A percentile compares a stretch with the other conserved stretches of the same genome.
These are phyloP conservation scores for Tetanocera ferruginea DNA, from an alignment of 2,888 invertebrate species.

Conservation along the genomic window DNA sequence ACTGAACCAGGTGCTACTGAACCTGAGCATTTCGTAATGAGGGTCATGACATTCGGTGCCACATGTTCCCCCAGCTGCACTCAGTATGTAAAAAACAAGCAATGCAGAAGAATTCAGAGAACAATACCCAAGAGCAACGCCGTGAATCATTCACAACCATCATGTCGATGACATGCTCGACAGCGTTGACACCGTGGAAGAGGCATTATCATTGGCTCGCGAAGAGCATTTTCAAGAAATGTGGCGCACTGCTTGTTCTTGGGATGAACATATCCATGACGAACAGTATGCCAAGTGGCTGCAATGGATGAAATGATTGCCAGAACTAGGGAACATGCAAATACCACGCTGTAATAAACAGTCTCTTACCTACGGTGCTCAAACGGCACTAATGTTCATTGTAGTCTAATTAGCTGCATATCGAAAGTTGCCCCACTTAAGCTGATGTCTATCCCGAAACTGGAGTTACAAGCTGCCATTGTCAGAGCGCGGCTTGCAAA, in stretches of 20 bases:
- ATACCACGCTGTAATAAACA: slow-evolving; percentile 41
- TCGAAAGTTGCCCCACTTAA: slow-evolving; percentile 41
- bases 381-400: not conserved
- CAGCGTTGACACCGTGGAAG: slow-evolving; percentile 51
- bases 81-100: too few species aligned
- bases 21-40: too few species aligned
- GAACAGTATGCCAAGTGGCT: slow-evolving; percentile 40
- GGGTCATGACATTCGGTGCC: too few species aligned
- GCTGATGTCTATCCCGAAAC: slow-evolving; percentile 36
- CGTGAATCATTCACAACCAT: too few species aligned
- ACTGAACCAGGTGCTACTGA: too few species aligned
- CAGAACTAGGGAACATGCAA: slow-evolving; percentile 36
- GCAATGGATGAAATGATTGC: slow-evolving; percentile 41
- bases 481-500: too few species aligned
- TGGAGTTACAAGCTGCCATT: too few species aligned
- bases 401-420: slow-evolving; percentile 37
- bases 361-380: slow-evolving; percentile 35
- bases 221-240: slow-evolving; percentile 40
- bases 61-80: too few species aligned
- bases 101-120: too few species aligned
- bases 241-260: slow-evolving; percentile 41
- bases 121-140: too few species aligned
- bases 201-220: slow-evolving; percentile 38
- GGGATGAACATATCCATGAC: too few species aligned
- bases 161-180: too few species aligned